These are phyloP conservation scores for Gambusia holbrooki DNA, from an alignment of 2,113 vertebrate species.

Conservation along the genomic window DNA sequence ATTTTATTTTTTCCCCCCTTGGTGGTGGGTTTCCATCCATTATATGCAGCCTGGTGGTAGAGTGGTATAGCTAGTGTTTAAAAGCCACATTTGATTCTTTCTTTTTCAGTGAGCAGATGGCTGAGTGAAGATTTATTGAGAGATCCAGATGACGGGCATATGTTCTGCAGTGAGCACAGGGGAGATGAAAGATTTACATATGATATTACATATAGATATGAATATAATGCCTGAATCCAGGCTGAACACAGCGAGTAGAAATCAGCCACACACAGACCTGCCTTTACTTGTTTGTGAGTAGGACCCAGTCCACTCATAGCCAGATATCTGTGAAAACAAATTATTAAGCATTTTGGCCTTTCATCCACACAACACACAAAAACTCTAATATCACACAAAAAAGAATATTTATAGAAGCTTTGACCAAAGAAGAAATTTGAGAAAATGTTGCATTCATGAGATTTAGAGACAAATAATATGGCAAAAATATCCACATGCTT, in stretches of 20 bases:
- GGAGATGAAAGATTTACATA: conserved; percentile 34
- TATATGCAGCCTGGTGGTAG: conserved; percentile 48
- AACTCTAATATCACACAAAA: too few relatives aligned
- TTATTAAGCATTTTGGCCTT: too few relatives aligned
- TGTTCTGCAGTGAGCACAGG: conserved; percentile 45
- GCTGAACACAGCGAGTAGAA: background rate
- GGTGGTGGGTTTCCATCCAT: conserved; percentile 12
- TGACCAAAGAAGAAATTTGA: too few relatives aligned
- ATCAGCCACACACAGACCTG: background rate
- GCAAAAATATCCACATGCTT: too few relatives aligned
- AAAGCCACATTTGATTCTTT: conserved; percentile 45
- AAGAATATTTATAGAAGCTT: too few relatives aligned
- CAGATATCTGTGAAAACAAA: too few relatives aligned
- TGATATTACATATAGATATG: conserved; percentile 2
- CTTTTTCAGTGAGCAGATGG: conserved; percentile 3
- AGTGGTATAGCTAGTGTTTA: conserved; percentile 56
- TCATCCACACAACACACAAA: too few relatives aligned
- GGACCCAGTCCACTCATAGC: too few relatives aligned
- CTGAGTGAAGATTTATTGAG: conserved; percentile 23
- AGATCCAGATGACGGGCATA: conserved; percentile 58
- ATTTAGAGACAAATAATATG: too few relatives aligned
- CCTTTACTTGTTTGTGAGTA: too few relatives aligned
- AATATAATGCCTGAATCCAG: background rate
- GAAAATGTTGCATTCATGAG: too few relatives aligned
- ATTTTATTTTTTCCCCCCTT: background rate